These are phyloP conservation scores for Nomada lathburiana DNA, from an alignment of 2,888 invertebrate species.

Conservation along the genomic window DNA sequence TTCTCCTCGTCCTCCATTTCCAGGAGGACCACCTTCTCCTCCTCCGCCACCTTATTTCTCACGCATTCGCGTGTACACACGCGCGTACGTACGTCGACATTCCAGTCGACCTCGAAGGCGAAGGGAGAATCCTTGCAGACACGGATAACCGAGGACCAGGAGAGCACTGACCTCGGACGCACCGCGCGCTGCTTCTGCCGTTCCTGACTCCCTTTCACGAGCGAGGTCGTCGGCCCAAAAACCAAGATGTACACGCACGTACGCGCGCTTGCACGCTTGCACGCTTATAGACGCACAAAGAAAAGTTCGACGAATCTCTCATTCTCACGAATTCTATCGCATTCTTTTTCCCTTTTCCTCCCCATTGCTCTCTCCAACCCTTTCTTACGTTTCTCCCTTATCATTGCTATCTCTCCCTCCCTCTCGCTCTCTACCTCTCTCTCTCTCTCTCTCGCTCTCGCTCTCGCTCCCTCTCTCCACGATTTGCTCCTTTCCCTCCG, in stretches of 20 bases:
- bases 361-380: neutral
- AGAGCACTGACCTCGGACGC: constrained; percentile 74
- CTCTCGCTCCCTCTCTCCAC: neutral
- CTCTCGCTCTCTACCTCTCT: neutral
- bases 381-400: neutral
- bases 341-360: constrained; percentile 2
- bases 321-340: constrained; percentile 4
- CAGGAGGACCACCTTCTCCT: constrained; percentile 15
- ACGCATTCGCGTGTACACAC: constrained; percentile 64
- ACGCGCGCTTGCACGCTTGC: constrained; percentile 67
- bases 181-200: constrained; percentile 64
- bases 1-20: constrained; percentile 27
- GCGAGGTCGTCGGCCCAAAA: constrained; percentile 74
- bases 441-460: neutral
- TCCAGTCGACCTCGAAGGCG: constrained; percentile 75
- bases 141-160: constrained; percentile 72
- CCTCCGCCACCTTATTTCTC: constrained; percentile 66
- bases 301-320: constrained; percentile 62
- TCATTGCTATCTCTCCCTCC: too few relatives aligned
- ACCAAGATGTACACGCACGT: constrained; percentile 67
- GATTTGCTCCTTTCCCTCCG: neutral
- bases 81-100: constrained; percentile 68
- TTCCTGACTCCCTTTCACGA: constrained; percentile 73
- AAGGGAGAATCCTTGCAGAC: constrained; percentile 73
- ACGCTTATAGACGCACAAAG: constrained; percentile 67